phyloP scores from a whole-genome alignment of 2,113 vertebrate species.

The Collichthys lucidus region DNA sequence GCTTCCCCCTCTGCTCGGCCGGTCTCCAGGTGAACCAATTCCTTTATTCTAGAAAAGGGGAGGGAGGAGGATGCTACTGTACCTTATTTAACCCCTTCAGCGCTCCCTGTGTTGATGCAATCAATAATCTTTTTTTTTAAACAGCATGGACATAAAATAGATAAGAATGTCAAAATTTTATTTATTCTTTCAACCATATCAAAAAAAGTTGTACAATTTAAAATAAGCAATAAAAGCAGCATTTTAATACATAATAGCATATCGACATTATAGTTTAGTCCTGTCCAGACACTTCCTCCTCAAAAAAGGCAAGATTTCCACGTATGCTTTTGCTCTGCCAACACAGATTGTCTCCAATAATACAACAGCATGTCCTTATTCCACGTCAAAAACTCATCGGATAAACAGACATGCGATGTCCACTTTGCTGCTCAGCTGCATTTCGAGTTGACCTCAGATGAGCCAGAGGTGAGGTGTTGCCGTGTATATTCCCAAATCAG shows the following conservation, averaged over 20 bases:
- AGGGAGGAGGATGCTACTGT: slow-evolving; percentile 20
- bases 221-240: slow-evolving; percentile 1
- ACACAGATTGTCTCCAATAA: slow-evolving; percentile 33
- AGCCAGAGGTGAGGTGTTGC: slow-evolving; percentile 83
- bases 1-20: slow-evolving; percentile 7
- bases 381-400: neutral
- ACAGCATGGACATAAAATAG: neutral
- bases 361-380: slow-evolving; percentile 6
- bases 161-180: neutral
- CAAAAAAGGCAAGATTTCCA: slow-evolving; percentile 11
- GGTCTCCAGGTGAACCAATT: slow-evolving; percentile 55
- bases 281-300: slow-evolving; percentile 3
- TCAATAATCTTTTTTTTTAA: too few relatives aligned
- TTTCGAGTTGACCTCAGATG: slow-evolving; percentile 3
- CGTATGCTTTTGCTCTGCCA: slow-evolving; percentile 20
- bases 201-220: neutral
- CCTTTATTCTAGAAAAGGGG: neutral
- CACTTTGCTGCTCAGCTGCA: neutral
- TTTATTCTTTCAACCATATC: slow-evolving; percentile 21
- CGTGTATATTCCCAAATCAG: slow-evolving; percentile 96
- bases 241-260: neutral
- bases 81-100: slow-evolving; percentile 44
- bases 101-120: neutral
- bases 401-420: neutral
- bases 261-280: slow-evolving; percentile 10